phyloP scores from a whole-genome alignment of 2,113 vertebrate species.

The Zosterops pallidus region DNA sequence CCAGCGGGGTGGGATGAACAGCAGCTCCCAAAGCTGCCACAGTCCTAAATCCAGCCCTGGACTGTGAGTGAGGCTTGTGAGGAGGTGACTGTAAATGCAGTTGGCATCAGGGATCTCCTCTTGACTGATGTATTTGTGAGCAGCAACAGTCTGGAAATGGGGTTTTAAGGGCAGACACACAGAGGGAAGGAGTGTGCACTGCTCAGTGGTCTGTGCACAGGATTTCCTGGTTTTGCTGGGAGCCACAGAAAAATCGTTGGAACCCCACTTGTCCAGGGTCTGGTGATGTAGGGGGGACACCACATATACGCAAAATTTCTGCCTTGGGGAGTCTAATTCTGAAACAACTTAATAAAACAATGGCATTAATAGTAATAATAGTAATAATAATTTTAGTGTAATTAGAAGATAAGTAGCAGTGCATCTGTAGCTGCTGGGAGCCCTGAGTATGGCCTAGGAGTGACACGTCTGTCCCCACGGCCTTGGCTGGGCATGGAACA shows the following conservation, averaged over 20 bases:
- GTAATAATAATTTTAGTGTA: background rate
- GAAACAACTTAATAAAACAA: background rate
- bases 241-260: background rate
- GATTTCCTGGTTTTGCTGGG: background rate
- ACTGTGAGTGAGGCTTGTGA: background rate
- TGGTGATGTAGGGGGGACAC: background rate
- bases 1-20: fast-evolving
- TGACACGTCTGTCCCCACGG: background rate
- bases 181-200: background rate
- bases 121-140: background rate
- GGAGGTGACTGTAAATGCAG: background rate
- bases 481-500: background rate
- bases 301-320: background rate
- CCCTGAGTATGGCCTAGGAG: background rate
- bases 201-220: fast-evolving
- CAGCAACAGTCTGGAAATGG: background rate
- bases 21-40: background rate
- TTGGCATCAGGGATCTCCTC: background rate
- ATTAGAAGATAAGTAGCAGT: background rate
- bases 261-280: background rate
- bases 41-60: background rate
- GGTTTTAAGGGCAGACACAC: background rate
- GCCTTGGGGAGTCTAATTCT: background rate
- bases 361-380: background rate
- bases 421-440: background rate